phyloP scores from a whole-genome alignment of 2,113 vertebrate genomes.

The Triplophysa tibetana region DNA sequence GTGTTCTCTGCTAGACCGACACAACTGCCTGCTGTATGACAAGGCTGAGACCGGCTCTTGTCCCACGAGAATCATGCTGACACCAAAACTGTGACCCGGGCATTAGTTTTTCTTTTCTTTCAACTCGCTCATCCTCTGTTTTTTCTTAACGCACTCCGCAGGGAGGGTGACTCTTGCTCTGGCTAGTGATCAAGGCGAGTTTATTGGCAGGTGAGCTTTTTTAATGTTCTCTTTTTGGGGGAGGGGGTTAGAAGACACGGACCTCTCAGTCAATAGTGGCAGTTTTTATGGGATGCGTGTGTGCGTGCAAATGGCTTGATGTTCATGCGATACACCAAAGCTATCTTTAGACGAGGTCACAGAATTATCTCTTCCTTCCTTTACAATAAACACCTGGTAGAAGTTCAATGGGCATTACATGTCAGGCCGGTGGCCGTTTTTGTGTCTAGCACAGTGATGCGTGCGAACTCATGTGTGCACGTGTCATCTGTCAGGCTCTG shows the following conservation, averaged over 20 bases:
- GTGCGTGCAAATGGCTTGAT: neutral
- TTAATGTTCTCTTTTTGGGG: neutral
- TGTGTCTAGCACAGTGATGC: neutral
- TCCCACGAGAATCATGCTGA: conserved; percentile 34
- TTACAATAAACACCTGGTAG: neutral
- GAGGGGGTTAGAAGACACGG: conserved; percentile 25
- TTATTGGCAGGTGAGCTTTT: conserved; percentile 81
- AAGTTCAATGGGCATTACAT: neutral
- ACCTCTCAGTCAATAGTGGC: conserved; percentile 8
- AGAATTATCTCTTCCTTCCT: neutral
- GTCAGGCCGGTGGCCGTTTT: neutral
- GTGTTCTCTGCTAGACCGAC: conserved; percentile 84
- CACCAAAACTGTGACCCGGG: conserved; percentile 79
- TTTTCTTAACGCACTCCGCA: conserved; percentile 74
- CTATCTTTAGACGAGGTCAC: neutral
- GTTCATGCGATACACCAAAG: neutral
- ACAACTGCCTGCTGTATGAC: conserved; percentile 88
- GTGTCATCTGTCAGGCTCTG: conserved; percentile 46
- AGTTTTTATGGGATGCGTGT: neutral
- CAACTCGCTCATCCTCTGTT: conserved; percentile 79
- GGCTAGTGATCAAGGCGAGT: conserved; percentile 86
- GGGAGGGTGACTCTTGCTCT: conserved; percentile 76
- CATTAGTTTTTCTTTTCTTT: conserved; percentile 94
- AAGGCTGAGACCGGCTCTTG: conserved; percentile 86
- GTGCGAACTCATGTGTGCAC: conserved; percentile 29